Percentiles rank a stretch among this genome's conserved stretches.
Evolutionary conservation across 92 coral and sea anemone species (phyloP).

Genomic region (Phenganax subtilis): DNA sequence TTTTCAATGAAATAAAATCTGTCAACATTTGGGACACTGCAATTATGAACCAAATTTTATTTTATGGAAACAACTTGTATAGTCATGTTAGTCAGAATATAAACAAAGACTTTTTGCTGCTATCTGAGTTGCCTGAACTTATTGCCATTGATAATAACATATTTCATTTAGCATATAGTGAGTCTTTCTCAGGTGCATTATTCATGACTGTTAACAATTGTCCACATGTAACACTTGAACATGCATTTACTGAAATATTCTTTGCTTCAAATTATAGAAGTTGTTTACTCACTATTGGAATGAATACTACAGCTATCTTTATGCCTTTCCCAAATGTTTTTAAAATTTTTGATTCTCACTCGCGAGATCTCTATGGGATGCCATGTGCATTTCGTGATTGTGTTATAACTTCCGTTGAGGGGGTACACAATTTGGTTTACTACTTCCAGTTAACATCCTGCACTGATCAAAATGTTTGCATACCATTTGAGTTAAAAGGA

Average conservation of each 20-base stretch:
- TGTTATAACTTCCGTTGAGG: neutral
- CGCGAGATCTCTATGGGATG: constrained; percentile 5
- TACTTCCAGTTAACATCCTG: neutral
- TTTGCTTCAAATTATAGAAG: constrained; percentile 24
- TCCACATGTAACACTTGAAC: constrained; percentile 16
- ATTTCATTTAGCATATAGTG: constrained; percentile 12
- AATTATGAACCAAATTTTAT: constrained; percentile 26
- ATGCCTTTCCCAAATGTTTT: constrained; percentile 37
- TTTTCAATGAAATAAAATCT: constrained; percentile 15
- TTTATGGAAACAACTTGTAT: constrained; percentile 22
- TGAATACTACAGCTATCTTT: constrained; percentile 4
- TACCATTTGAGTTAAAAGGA: constrained; percentile 8
- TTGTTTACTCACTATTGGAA: constrained; percentile 27
- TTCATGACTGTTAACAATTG: constrained; percentile 8
- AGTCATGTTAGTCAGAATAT: neutral
- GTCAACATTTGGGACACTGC: constrained; percentile 12
- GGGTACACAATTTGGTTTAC: neutral
- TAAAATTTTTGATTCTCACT: constrained; percentile 48
- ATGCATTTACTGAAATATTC: constrained; percentile 18
- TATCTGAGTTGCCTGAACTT: constrained; percentile 38
- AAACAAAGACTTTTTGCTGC: constrained; percentile 40
- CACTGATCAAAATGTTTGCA: neutral
- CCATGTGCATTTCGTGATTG: constrained; percentile 3
- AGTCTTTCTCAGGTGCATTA: constrained; percentile 2
- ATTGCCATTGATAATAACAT: neutral